Conservation (phyloP, 2,888 invertebrate genomes). For the Dynastes hyllus region DNA sequence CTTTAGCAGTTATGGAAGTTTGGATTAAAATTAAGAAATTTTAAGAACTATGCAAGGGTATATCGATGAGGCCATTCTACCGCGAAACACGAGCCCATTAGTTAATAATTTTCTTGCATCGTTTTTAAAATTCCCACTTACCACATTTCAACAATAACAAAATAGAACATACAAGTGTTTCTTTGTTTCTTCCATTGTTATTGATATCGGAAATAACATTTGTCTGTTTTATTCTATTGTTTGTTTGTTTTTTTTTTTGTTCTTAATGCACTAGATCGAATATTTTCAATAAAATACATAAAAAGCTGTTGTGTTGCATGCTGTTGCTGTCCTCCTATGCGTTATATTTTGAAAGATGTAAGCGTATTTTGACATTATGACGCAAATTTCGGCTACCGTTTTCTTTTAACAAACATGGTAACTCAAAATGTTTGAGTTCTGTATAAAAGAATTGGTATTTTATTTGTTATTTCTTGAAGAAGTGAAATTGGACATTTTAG, state of each 20-base stretch:
- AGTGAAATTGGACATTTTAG: too few relatives aligned
- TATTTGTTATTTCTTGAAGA: too few relatives aligned
- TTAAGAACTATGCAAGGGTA: too few relatives aligned
- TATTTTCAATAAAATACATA: background rate
- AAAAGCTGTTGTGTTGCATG: slow-evolving; percentile 22
- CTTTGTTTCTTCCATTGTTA: too few relatives aligned
- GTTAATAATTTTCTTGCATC: too few relatives aligned
- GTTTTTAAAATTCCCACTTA: too few relatives aligned
- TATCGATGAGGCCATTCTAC: too few relatives aligned
- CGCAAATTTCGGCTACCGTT: background rate
- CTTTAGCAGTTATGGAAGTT: background rate
- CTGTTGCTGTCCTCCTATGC: slow-evolving; percentile 4
- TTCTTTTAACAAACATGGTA: background rate
- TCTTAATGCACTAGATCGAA: background rate
- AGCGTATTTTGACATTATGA: too few relatives aligned
- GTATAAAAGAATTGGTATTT: background rate
- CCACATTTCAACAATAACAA: too few relatives aligned
- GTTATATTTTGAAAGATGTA: background rate
- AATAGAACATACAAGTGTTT: too few relatives aligned
- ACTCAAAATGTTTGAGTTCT: background rate
- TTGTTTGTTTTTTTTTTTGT: background rate
- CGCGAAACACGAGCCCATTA: too few relatives aligned
- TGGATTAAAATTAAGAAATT: too few relatives aligned
- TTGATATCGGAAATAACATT: background rate
- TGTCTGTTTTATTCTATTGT: background rate